These are phyloP conservation scores for Neostethus bicornis DNA, from an alignment of 2,797 vertebrate genomes.

Conservation along the genomic window DNA sequence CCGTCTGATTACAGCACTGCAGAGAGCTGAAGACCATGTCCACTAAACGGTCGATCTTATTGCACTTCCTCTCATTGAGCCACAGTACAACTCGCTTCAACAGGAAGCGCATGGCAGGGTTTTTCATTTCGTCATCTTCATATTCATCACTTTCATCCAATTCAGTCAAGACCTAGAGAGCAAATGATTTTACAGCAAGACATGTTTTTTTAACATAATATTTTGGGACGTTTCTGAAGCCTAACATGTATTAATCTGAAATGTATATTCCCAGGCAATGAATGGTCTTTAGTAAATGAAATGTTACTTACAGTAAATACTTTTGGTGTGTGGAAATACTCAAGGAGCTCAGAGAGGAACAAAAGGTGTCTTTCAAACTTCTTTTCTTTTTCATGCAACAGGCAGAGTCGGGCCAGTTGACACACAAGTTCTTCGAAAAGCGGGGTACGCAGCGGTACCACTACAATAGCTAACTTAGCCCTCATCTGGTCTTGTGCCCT, in stretches of 20 bases:
- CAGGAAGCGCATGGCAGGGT: conserved; percentile 87
- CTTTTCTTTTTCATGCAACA: conserved; percentile 86
- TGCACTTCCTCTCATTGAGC: conserved; percentile 83
- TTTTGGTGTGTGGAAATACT: conserved; percentile 84
- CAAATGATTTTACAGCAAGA: background rate
- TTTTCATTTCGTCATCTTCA: conserved; percentile 58
- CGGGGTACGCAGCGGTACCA: conserved; percentile 77
- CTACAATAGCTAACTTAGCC: too few relatives aligned
- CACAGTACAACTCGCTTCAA: conserved; percentile 85
- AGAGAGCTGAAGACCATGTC: conserved; percentile 94
- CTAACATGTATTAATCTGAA: too few relatives aligned
- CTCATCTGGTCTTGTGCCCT: too few relatives aligned
- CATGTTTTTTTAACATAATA: background rate
- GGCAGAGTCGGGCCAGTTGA: conserved; percentile 87
- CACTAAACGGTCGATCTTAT: conserved; percentile 85
- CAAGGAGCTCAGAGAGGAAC: conserved; percentile 89
- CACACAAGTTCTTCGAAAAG: conserved; percentile 90
- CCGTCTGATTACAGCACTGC: conserved; percentile 82
- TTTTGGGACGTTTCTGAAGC: too few relatives aligned
- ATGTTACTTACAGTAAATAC: conserved; percentile 80
- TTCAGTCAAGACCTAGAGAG: conserved; percentile 78
- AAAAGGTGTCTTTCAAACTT: conserved; percentile 89
- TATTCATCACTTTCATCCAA: conserved; percentile 45
- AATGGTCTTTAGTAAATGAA: background rate
- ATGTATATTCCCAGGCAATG: too few relatives aligned